A percentile compares a stretch with the other conserved stretches of the same genome.
Conservation (phyloP, 2,888 invertebrate genomes). For the Caenorhabditis drosophilae region DNA sequence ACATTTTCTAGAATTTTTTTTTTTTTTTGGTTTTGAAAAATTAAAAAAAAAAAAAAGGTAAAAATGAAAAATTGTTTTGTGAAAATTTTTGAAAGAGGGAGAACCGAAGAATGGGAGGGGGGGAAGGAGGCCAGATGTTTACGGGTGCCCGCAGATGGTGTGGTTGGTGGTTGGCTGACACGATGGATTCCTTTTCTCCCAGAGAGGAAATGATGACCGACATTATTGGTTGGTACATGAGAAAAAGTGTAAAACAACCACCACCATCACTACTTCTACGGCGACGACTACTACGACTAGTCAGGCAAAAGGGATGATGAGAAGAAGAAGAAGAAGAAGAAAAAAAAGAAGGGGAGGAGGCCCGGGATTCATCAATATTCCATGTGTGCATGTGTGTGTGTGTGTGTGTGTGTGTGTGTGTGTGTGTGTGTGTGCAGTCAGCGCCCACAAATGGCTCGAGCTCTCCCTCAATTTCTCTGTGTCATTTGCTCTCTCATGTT, state of each 20-base stretch:
- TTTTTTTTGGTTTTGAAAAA: not conserved
- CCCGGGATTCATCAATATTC: constrained; percentile 5
- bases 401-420: too few species aligned
- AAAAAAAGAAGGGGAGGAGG: not conserved
- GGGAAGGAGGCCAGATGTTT: not conserved
- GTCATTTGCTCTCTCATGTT: not conserved
- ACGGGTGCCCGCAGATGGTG: constrained; percentile 5
- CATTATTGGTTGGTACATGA: not conserved
- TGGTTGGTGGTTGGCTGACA: constrained; percentile 6
- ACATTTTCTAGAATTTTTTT: too few species aligned
- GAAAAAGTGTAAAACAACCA: not conserved
- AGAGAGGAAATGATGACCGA: too few species aligned
- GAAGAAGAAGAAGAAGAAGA: constrained; percentile 5
- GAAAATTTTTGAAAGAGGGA: constrained; percentile 6
- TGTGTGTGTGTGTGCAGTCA: too few species aligned
- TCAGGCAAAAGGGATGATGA: not conserved
- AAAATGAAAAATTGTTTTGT: constrained; percentile 5
- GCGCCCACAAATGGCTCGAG: too few species aligned
- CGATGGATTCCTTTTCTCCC: too few species aligned
- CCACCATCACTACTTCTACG: too few species aligned
- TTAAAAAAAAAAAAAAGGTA: not conserved
- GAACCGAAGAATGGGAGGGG: constrained; percentile 4
- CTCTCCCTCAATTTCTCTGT: too few species aligned
- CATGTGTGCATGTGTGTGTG: too few species aligned
- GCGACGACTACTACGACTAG: too few species aligned